Conservation (phyloP, 2,113 vertebrate species). For the Cromileptes altivelis region DNA sequence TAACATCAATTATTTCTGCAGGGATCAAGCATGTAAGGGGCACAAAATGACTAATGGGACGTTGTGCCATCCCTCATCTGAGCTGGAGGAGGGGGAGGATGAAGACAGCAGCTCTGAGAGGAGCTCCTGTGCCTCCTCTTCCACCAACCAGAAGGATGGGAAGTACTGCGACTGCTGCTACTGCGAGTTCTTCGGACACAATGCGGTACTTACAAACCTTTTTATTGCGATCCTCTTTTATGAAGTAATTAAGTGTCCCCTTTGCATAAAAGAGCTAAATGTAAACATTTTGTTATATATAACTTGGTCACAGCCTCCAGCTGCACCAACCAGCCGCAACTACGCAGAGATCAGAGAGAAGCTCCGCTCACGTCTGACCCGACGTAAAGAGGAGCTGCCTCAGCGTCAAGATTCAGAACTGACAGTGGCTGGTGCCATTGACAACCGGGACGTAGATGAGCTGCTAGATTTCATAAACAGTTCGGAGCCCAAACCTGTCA, state of each 20-base stretch:
- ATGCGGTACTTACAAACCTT: slow-evolving; percentile 88
- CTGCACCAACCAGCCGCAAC: slow-evolving; percentile 97
- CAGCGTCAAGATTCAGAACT: slow-evolving; percentile 93
- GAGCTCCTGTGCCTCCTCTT: slow-evolving; percentile 98
- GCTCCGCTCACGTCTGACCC: slow-evolving; percentile 94
- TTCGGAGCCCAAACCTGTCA: slow-evolving; percentile 95
- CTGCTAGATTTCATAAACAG: slow-evolving; percentile 98
- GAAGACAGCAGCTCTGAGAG: slow-evolving; percentile 99
- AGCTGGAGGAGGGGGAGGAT: slow-evolving; percentile 96
- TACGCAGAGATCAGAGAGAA: slow-evolving; percentile 99
- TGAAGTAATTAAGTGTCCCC: not conserved
- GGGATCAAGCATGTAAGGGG: slow-evolving; percentile 96
- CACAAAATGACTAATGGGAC: slow-evolving; percentile 95
- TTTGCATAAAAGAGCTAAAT: not conserved
- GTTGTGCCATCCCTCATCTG: slow-evolving; percentile 90
- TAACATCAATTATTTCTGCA: slow-evolving; percentile 58
- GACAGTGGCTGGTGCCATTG: slow-evolving; percentile 83
- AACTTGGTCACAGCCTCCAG: slow-evolving; percentile 88
- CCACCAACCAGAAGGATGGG: slow-evolving; percentile 97
- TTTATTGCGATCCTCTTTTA: not conserved
- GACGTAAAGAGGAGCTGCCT: slow-evolving; percentile 96
- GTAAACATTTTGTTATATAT: not conserved
- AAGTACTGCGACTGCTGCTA: slow-evolving; percentile 99
- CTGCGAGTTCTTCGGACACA: slow-evolving; percentile 99
- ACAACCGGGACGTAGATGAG: slow-evolving; percentile 96